Evolutionary conservation across 2,888 invertebrate genomes (phyloP).

Genomic region (Cactoblastis cactorum): DNA sequence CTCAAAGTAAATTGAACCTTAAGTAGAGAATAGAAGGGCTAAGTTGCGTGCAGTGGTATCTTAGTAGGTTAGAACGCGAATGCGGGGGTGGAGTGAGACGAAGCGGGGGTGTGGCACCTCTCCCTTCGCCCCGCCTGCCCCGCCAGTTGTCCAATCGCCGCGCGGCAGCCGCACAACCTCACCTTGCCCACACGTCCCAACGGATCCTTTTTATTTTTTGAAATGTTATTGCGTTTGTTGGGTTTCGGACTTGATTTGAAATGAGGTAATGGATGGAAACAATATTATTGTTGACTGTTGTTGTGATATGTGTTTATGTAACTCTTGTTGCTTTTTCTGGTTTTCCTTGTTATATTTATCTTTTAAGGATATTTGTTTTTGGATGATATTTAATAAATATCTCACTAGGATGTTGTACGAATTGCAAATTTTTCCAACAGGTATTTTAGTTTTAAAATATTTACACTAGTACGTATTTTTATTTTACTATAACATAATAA

Average conservation of each 20-base stretch:
- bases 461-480: too few species aligned
- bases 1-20: conserved; percentile 42
- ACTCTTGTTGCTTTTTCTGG: background rate
- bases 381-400: too few species aligned
- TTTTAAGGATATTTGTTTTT: too few species aligned
- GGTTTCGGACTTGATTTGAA: conserved; percentile 29
- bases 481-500: too few species aligned
- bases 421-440: too few species aligned
- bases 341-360: background rate
- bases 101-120: conserved; percentile 57
- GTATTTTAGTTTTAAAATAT: too few species aligned
- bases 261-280: conserved; percentile 16
- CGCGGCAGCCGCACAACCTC: conserved; percentile 56
- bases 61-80: conserved; percentile 51
- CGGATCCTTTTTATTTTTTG: conserved; percentile 52
- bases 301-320: background rate
- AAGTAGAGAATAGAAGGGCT: conserved; percentile 31
- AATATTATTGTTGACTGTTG: conserved; percentile 15
- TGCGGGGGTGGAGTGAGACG: conserved; percentile 63
- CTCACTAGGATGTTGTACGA: too few species aligned
- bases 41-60: conserved; percentile 46
- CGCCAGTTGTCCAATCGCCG: conserved; percentile 62
- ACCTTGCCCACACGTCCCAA: conserved; percentile 74
- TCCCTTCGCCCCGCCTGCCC: conserved; percentile 66
- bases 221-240: conserved; percentile 44